A percentile compares a stretch with the other conserved stretches of the same genome.
Conservation (phyloP, 1,140 invertebrate species). For the Drosophila malerkotliana region DNA sequence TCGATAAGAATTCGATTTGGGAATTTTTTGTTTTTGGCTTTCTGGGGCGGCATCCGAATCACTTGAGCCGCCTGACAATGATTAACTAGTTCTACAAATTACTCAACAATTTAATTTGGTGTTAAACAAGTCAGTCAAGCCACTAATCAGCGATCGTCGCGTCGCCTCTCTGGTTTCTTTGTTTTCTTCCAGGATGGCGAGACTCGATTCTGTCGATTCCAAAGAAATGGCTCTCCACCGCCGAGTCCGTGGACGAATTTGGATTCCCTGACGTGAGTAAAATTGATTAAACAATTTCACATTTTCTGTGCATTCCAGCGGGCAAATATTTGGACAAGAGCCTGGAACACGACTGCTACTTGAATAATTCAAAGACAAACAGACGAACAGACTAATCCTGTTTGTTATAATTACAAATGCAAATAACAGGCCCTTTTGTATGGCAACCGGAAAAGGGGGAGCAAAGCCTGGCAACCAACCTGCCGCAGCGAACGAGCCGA, state of each 20-base stretch:
- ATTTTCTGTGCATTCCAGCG: slow-evolving; percentile 30
- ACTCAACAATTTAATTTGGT: slow-evolving; percentile 50
- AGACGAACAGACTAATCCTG: slow-evolving; percentile 74
- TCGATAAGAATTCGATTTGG: slow-evolving; percentile 21
- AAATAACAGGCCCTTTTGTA: slow-evolving; percentile 79
- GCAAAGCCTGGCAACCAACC: slow-evolving; percentile 35
- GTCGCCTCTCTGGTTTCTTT: slow-evolving; percentile 35
- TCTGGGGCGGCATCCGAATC: background rate
- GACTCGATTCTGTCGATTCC: slow-evolving; percentile 88
- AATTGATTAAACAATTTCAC: slow-evolving; percentile 72
- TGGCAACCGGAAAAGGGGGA: slow-evolving; percentile 35
- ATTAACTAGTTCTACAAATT: slow-evolving; percentile 54
- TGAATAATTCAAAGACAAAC: slow-evolving; percentile 68
- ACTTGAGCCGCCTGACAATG: slow-evolving; percentile 63
- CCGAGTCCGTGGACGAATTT: slow-evolving; percentile 85
- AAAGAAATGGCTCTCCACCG: slow-evolving; percentile 87
- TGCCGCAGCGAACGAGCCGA: slow-evolving; percentile 2
- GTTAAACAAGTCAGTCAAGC: slow-evolving; percentile 39
- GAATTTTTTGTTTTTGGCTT: background rate
- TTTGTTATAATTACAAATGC: slow-evolving; percentile 84
- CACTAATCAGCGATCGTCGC: slow-evolving; percentile 49
- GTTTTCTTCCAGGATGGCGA: slow-evolving; percentile 86
- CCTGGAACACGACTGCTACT: slow-evolving; percentile 48
- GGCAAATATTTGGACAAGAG: slow-evolving; percentile 61
- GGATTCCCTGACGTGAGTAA: slow-evolving; percentile 84